phyloP scores from a whole-genome alignment of 2,888 invertebrate species.

The Lochmaea capreae region DNA sequence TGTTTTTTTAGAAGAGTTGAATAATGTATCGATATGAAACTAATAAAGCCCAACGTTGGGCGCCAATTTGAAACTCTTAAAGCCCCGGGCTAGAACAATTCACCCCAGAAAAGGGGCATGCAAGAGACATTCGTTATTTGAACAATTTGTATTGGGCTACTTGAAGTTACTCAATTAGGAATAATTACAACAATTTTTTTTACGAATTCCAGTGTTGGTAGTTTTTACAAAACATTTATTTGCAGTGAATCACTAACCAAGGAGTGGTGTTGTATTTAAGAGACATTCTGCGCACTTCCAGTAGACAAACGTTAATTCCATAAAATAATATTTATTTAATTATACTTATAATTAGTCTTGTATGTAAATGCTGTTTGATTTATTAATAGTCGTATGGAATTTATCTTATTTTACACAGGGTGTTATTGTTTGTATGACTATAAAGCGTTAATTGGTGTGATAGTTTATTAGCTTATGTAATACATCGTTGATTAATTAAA shows the following conservation, averaged over 20 bases:
- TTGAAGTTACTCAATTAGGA: neutral
- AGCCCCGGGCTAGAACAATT: no score
- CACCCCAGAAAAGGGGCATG: no score
- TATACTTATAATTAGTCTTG: slow-evolving; percentile 10
- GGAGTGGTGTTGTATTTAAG: neutral
- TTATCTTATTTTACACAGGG: neutral
- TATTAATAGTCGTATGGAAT: neutral
- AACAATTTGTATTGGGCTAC: no score
- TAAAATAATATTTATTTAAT: slow-evolving; percentile 14
- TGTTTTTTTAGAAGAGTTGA: no score
- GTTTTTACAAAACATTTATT: slow-evolving; percentile 9
- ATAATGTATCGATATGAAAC: no score
- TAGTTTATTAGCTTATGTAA: no score
- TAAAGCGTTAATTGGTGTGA: neutral
- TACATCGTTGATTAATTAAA: no score
- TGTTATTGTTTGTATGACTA: neutral
- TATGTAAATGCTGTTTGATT: slow-evolving; percentile 16
- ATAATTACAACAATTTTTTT: neutral
- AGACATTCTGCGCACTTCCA: slow-evolving; percentile 27
- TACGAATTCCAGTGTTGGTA: neutral
- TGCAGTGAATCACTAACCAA: slow-evolving; percentile 8
- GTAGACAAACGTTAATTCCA: slow-evolving; percentile 12
- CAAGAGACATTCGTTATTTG: no score
- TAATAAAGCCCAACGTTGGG: no score
- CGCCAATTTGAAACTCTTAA: no score